phyloP scores from a whole-genome alignment of 1,140 invertebrate genomes.

The Penaeus indicus region DNA sequence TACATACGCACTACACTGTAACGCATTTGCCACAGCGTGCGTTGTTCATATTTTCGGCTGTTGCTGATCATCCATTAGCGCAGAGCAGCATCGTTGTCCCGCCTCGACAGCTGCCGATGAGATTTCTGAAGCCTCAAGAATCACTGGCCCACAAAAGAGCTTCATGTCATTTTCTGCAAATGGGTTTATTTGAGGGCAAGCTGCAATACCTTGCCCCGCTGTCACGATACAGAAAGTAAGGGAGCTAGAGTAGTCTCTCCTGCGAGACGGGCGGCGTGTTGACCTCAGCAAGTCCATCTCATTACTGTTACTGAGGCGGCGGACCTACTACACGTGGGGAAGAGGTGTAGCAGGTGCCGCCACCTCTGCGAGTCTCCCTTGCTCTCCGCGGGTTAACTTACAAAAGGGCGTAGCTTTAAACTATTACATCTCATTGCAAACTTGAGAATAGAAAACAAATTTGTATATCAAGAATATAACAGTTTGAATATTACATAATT shows the following conservation, averaged over 20 bases:
- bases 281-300: not conserved
- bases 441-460: constrained; percentile 44
- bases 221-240: no score
- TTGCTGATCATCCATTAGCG: no score
- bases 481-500: constrained; percentile 63
- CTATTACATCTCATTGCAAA: constrained; percentile 41
- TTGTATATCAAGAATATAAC: constrained; percentile 63
- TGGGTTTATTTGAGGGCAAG: no score
- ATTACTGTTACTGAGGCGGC: not conserved
- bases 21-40: not conserved
- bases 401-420: constrained; percentile 42
- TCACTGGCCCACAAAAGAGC: no score
- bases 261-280: no score
- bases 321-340: not conserved
- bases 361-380: constrained; percentile 9
- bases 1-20: not conserved
- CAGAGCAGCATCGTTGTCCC: no score
- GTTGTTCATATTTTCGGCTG: no score
- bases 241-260: no score
- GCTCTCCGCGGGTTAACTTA: constrained; percentile 43
- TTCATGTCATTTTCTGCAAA: no score
- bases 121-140: no score
- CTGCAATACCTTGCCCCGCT: no score
- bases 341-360: not conserved
- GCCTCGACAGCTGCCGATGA: no score